Evolutionary conservation across 2,888 invertebrate species (phyloP).

Genomic region (Odontomyia ornata): DNA sequence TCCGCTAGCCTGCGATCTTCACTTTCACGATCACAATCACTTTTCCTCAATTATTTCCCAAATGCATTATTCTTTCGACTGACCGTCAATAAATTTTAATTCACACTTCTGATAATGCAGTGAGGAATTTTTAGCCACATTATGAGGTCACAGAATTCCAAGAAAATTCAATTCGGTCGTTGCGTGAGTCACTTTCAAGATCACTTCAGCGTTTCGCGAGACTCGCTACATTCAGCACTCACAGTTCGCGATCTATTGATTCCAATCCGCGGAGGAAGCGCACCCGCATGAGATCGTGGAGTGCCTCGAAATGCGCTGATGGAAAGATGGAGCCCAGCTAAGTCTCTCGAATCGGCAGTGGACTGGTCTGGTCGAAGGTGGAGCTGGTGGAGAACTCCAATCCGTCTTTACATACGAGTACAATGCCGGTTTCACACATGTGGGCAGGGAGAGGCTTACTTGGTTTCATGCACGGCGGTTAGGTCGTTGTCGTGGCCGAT

Average conservation of each 20-base stretch:
- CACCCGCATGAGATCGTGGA: constrained; percentile 28
- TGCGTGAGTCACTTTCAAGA: constrained; percentile 14
- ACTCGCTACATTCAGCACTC: constrained; percentile 6
- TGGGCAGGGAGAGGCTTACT: neutral
- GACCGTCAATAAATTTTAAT: neutral
- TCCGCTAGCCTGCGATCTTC: neutral
- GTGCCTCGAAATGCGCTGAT: constrained; percentile 13
- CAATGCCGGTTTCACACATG: neutral
- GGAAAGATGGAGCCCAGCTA: neutral
- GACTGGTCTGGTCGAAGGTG: neutral
- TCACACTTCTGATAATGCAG: neutral
- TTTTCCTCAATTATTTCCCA: neutral
- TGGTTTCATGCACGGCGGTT: neutral
- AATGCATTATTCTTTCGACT: neutral
- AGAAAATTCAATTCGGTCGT: constrained; percentile 7
- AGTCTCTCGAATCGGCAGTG: neutral
- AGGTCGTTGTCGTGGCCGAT: constrained; percentile 1
- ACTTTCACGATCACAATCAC: constrained; percentile 24
- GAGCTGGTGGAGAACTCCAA: neutral
- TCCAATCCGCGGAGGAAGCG: constrained; percentile 31
- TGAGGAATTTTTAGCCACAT: neutral
- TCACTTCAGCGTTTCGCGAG: neutral
- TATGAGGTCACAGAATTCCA: constrained; percentile 15
- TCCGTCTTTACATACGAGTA: neutral
- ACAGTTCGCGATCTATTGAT: neutral